Conservation (phyloP, 1,140 invertebrate genomes). For the Neomicropteryx cornuta region DNA sequence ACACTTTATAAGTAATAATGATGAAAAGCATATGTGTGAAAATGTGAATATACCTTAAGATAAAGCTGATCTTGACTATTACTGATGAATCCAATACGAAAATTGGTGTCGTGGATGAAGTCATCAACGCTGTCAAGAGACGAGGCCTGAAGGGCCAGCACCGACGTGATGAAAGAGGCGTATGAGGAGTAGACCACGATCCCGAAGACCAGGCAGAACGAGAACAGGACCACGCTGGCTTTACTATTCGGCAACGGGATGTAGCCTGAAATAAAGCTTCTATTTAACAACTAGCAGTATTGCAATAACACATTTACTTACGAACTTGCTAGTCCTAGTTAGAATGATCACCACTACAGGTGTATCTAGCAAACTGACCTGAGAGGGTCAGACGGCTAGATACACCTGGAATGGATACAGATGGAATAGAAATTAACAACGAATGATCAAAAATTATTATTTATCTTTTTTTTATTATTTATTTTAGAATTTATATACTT, state of each 20-base stretch:
- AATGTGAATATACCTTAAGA: conserved; percentile 39
- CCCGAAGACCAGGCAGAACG: conserved; percentile 45
- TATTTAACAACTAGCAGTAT: neutral
- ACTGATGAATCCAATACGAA: conserved; percentile 45
- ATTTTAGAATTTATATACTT: too few relatives aligned
- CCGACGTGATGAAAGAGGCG: conserved; percentile 50
- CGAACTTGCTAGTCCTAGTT: too few relatives aligned
- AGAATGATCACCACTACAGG: too few relatives aligned
- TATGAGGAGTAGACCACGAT: conserved; percentile 49
- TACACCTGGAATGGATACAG: too few relatives aligned
- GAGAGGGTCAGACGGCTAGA: too few relatives aligned
- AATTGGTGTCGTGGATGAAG: conserved; percentile 40
- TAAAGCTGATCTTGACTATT: conserved; percentile 40
- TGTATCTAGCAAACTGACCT: too few relatives aligned
- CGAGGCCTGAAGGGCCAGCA: conserved; percentile 46
- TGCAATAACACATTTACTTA: too few relatives aligned
- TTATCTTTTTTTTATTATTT: too few relatives aligned
- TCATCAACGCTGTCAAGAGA: conserved; percentile 45
- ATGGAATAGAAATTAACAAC: too few relatives aligned
- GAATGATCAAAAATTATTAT: too few relatives aligned
- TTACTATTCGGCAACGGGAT: conserved; percentile 41
- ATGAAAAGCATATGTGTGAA: too few relatives aligned
- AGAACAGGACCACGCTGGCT: conserved; percentile 43
- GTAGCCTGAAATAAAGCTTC: conserved; percentile 33
- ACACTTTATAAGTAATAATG: too few relatives aligned